phyloP scores from a whole-genome alignment of 2,113 vertebrate genomes.

The Colistium nudipinnis region DNA sequence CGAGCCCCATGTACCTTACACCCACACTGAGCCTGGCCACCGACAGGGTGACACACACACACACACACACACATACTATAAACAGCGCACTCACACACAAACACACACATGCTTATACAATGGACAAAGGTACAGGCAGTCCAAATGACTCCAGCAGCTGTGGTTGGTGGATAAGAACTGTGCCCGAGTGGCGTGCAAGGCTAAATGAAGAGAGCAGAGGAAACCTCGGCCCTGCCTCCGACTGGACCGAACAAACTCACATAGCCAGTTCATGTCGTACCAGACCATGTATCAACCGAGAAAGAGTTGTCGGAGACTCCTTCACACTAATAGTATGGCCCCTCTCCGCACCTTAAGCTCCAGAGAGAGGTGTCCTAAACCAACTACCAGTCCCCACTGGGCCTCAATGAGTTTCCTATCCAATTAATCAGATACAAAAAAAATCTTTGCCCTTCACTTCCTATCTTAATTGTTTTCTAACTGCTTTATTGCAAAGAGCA shows the following conservation, averaged over 20 bases:
- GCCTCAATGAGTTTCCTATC: slow-evolving; percentile 7
- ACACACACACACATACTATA: slow-evolving; percentile 25
- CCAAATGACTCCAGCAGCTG: slow-evolving; percentile 75
- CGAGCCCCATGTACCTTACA: slow-evolving; percentile 64
- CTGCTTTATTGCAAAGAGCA: not conserved
- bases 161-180: slow-evolving; percentile 61
- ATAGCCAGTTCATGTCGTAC: slow-evolving; percentile 13
- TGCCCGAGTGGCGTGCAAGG: slow-evolving; percentile 59
- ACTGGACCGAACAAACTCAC: slow-evolving; percentile 2
- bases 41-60: slow-evolving; percentile 32
- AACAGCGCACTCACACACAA: slow-evolving; percentile 33
- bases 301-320: not conserved
- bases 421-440: slow-evolving; percentile 41
- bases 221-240: slow-evolving; percentile 16
- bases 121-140: slow-evolving; percentile 67
- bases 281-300: slow-evolving; percentile 8
- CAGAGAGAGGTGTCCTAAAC: slow-evolving; percentile 4
- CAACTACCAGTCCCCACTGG: slow-evolving; percentile 24
- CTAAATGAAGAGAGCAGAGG: slow-evolving; percentile 59
- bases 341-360: slow-evolving; percentile 3
- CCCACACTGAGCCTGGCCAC: slow-evolving; percentile 48
- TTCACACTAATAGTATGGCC: not conserved
- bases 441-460: not conserved
- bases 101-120: slow-evolving; percentile 63
- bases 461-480: slow-evolving; percentile 1